A percentile compares a stretch with the other conserved stretches of the same genome.
phyloP scores from a whole-genome alignment of 2,888 invertebrate genomes.

The Sturmia bella region DNA sequence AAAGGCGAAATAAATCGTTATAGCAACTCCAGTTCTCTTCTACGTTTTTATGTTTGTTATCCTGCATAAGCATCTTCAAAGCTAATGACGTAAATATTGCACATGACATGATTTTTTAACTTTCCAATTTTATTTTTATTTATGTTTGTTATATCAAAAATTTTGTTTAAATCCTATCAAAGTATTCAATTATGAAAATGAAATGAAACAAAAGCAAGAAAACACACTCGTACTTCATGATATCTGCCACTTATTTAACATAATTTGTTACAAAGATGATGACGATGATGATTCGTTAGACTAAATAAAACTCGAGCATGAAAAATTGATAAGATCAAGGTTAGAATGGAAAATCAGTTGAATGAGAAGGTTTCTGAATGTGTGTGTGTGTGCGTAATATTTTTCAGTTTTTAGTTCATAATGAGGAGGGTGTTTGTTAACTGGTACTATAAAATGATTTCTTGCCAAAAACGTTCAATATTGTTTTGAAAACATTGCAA shows the following conservation, averaged over 20 bases:
- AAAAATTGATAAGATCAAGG: slow-evolving; percentile 61
- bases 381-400: not conserved
- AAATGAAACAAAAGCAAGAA: not conserved
- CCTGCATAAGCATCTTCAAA: slow-evolving; percentile 59
- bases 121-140: slow-evolving; percentile 10
- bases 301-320: slow-evolving; percentile 27
- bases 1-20: slow-evolving; percentile 47
- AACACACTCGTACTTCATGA: not conserved
- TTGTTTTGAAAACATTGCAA: slow-evolving; percentile 46
- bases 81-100: slow-evolving; percentile 67
- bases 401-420: slow-evolving; percentile 15
- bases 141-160: slow-evolving; percentile 1
- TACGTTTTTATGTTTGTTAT: slow-evolving; percentile 46
- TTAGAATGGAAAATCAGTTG: slow-evolving; percentile 25
- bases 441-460: slow-evolving; percentile 39
- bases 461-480: slow-evolving; percentile 22
- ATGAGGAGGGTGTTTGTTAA: slow-evolving; percentile 55
- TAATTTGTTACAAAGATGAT: slow-evolving; percentile 40
- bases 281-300: slow-evolving; percentile 32
- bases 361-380: not conserved
- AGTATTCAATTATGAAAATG: slow-evolving; percentile 54
- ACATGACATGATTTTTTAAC: slow-evolving; percentile 58
- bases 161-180: slow-evolving; percentile 60
- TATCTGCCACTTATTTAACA: slow-evolving; percentile 42
- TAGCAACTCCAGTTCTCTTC: slow-evolving; percentile 35